These are phyloP conservation scores for Pseudeuparius sepicola DNA, from an alignment of 2,888 invertebrate species.

Conservation along the genomic window DNA sequence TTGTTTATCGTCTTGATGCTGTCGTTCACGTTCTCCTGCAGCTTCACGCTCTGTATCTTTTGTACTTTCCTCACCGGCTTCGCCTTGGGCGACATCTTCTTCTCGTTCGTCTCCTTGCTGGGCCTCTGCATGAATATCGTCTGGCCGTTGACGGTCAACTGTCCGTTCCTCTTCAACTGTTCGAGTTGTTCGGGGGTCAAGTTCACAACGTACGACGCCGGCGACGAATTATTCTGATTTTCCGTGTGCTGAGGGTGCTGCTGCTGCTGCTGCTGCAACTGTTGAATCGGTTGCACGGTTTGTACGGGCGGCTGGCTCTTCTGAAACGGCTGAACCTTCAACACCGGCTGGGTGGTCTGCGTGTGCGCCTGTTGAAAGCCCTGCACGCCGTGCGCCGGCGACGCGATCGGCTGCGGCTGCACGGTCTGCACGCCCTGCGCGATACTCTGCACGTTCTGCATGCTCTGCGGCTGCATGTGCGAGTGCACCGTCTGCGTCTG, in stretches of 20 bases:
- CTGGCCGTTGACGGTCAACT: conserved; percentile 39
- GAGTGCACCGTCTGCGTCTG: conserved; percentile 27
- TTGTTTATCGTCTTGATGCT: conserved; percentile 22
- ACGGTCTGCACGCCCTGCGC: conserved; percentile 13
- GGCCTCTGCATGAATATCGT: conserved; percentile 39
- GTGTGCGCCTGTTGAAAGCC: conserved; percentile 24
- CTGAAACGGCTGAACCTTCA: conserved; percentile 37
- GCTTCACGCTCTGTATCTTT: conserved; percentile 23
- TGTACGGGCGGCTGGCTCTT: conserved; percentile 38
- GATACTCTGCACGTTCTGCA: conserved; percentile 21
- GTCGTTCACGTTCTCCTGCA: conserved; percentile 23
- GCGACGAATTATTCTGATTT: conserved; percentile 22
- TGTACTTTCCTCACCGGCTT: conserved; percentile 35
- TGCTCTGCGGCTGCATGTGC: conserved; percentile 22
- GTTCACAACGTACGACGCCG: conserved; percentile 39
- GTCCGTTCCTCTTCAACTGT: conserved; percentile 38
- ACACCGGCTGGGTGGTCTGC: conserved; percentile 30
- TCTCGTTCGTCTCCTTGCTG: conserved; percentile 29
- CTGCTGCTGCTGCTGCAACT: conserved; percentile 22
- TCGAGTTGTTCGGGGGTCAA: conserved; percentile 39
- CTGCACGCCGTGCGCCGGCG: conserved; percentile 23
- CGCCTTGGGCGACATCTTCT: conserved; percentile 36
- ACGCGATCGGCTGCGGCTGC: conserved; percentile 17
- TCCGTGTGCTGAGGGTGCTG: too few relatives aligned
- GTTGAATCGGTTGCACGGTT: conserved; percentile 35